Conservation (phyloP, 2,797 vertebrate genomes). For the Alcedo atthis region DNA sequence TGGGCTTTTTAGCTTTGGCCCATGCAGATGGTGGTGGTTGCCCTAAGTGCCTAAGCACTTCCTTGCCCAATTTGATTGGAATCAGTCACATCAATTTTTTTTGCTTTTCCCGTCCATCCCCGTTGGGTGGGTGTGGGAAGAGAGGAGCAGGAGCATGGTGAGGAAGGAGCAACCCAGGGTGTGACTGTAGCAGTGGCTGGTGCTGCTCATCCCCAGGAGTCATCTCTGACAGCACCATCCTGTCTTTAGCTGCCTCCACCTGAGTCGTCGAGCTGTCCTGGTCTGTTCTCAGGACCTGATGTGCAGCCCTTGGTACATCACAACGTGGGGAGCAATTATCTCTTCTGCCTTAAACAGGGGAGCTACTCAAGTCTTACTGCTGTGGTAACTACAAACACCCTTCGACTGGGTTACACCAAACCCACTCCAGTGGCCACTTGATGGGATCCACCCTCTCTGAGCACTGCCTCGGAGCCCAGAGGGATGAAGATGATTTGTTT, state of each 20-base stretch:
- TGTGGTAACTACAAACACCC: not conserved
- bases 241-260: slow-evolving; percentile 30
- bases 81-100: not conserved
- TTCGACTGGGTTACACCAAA: not conserved
- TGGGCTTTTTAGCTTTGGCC: not conserved
- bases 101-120: not conserved
- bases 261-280: not conserved
- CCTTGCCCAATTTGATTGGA: not conserved
- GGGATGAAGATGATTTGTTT: not conserved
- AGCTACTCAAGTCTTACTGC: not conserved
- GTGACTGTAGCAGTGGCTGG: not conserved
- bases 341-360: not conserved
- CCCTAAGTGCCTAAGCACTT: not conserved
- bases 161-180: not conserved
- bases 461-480: not conserved
- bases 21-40: not conserved
- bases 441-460: not conserved
- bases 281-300: not conserved
- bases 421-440: rapidly evolving
- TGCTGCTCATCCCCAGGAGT: not conserved
- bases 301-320: not conserved
- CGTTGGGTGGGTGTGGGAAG: not conserved
- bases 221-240: not conserved
- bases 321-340: not conserved
- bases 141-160: rapidly evolving